Percentiles rank a stretch among this genome's conserved stretches.
These are phyloP conservation scores for Macrotrachela quadricornifera DNA, from an alignment of 1,140 invertebrate genomes.

Conservation along the genomic window DNA sequence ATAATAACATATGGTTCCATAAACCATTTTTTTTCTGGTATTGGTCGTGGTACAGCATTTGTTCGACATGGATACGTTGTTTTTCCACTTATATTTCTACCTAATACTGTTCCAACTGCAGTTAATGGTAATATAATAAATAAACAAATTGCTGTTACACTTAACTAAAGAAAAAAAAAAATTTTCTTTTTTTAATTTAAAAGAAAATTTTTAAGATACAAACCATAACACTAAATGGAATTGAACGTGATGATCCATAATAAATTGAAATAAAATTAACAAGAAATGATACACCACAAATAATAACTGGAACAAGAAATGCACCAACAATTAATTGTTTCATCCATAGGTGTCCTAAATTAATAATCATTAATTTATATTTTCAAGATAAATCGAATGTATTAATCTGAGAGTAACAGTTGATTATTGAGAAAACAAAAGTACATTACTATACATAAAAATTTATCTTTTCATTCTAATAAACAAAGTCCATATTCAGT, in stretches of 20 bases:
- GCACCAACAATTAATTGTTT: constrained; percentile 88
- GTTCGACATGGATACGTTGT: constrained; percentile 90
- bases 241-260: constrained; percentile 90
- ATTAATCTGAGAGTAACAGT: too few species aligned
- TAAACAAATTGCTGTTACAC: constrained; percentile 84
- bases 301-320: constrained; percentile 66
- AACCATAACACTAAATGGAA: constrained; percentile 94
- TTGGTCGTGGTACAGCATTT: constrained; percentile 91
- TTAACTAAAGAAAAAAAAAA: constrained; percentile 40
- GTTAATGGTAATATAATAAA: constrained; percentile 94
- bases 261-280: constrained; percentile 99
- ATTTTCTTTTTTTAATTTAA: too few species aligned
- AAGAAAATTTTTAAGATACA: too few species aligned
- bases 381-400: too few species aligned
- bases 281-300: constrained; percentile 86
- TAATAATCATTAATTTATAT: too few species aligned
- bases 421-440: too few species aligned
- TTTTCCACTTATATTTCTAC: constrained; percentile 75
- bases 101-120: constrained; percentile 69
- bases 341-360: constrained; percentile 49
- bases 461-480: too few species aligned
- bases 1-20: constrained; percentile 93
- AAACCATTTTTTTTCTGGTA: constrained; percentile 95
- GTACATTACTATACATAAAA: background rate
- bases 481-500: too few species aligned